Evolutionary conservation across 1,140 invertebrate genomes (phyloP), one percentile per base, ranked within the genome.

Genomic region (Drosophila sturtevanti): DNA sequence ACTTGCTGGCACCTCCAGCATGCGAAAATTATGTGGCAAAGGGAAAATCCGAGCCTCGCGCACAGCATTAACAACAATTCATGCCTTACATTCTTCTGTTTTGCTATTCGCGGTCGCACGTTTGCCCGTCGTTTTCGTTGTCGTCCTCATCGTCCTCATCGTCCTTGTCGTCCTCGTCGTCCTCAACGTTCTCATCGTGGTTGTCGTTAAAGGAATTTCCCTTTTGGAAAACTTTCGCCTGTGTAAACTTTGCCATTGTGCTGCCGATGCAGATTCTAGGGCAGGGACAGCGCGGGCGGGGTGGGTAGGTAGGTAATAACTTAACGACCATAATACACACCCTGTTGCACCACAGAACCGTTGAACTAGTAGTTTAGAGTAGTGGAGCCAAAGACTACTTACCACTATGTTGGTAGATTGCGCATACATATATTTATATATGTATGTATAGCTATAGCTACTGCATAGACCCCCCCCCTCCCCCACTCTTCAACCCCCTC

Each of bases 321-420:
- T 89, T 89, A 89, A 89, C 84, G 84, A 84, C 85, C 85, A 89
- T 89, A 89, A 89, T 89, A 89, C 84, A 89, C 84, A 89, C 84
- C 84, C 84, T 89, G 84, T 89, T 89, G 84, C 84, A 79, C 80
- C 72, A 64, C 38, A 35, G 22, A 35, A 14, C 24, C n/a, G 38
- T 35, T 61, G 35, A 61, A 22, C 38, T 44, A 48, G 41, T 48
- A 48, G 41, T 48, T 38, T n/a, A 38, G 37, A 38, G 37, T 14
- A 38, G 21, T 24, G 51, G 51, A 52, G 51, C 37, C 51, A 21
- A 52, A 56, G 24, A 27, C 16, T 56, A 27, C 69, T 62, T 60
- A 60, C 59, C 22, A 41, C 59, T 62, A 41, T 41, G 21, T n/a
- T 62, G 38, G 24, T 58, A 7, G 27, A 31, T 31, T 31, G 27